Base-by-base conservation (phyloP, 2,113 vertebrate species). In the Loxodonta africana region DNA sequence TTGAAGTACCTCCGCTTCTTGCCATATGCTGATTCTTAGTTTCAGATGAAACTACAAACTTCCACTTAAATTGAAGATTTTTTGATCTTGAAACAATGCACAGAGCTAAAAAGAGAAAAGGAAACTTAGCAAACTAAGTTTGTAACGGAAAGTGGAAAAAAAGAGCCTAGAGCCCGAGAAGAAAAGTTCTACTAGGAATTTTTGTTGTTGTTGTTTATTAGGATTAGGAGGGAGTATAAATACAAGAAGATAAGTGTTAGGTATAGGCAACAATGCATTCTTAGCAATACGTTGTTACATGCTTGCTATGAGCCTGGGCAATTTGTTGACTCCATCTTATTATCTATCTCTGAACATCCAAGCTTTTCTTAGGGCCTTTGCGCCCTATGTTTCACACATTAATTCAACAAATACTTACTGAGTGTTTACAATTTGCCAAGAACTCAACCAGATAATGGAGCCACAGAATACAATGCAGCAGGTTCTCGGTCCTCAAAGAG, bases 61-160 rank as follows among this genome's bases (percentile, higher is more conserved):
- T 97, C n/a, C 73, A 26, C 25, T 83, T 69, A 67, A 84, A 81
- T 33, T 57, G 77, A 81, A 74, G 73, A 7, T 21, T 51, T 90
- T 82, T 85, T 53, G 11, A 25, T 84, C n/a, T 95, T 87, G 69
- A 87, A 96, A 83, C 41, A 88, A 76, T 85, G 62, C 12, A 65
- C 37, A 88, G 62, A 51, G 83, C 26, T 37, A 88, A 20, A 46
- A 81, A 95, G 65, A 46, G 51, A 65, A 15, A 69, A 77, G 83
- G n/a, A 73, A 8, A 85, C 44, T 26, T 62, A 17, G 33, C 44
- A 86, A 90, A 84, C 20, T 30, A 69, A 83, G 10, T 92, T 71
- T 85, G 12, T 69, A 83, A 95, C 57, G 62, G 51, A 88, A 63
- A 25, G 20, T 81, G 10, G 37, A 63, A 37, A 77, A 77, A 71